Conservation (phyloP, 1,140 invertebrate genomes). For the Psix sp. region DNA sequence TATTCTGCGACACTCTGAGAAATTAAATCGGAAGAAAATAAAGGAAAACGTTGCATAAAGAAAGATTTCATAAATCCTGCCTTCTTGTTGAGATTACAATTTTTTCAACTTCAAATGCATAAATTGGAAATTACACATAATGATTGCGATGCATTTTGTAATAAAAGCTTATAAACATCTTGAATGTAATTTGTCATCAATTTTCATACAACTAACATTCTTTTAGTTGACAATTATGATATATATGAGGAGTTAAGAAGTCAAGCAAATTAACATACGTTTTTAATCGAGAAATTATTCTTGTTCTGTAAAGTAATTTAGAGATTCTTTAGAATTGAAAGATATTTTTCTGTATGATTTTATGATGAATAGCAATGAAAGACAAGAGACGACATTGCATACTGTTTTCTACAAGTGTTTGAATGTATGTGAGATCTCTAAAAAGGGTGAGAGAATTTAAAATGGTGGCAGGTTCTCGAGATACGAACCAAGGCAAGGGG, state of each 20-base stretch:
- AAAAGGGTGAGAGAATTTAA: conserved; percentile 13
- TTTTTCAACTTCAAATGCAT: conserved; percentile 25
- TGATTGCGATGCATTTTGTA: neutral
- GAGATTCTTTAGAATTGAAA: conserved; percentile 39
- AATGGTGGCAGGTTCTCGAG: conserved; percentile 40
- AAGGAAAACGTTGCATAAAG: conserved; percentile 28
- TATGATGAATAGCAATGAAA: conserved; percentile 32
- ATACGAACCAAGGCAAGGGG: conserved; percentile 22
- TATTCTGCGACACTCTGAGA: conserved; percentile 54
- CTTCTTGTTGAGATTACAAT: conserved; percentile 18
- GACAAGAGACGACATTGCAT: conserved; percentile 18
- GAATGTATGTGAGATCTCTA: conserved; percentile 1
- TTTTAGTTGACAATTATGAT: no score
- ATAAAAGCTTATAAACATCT: no score
- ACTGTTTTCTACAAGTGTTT: neutral
- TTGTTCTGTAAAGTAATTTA: conserved; percentile 29
- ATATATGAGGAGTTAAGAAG: no score
- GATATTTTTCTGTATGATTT: conserved; percentile 32
- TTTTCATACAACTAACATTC: no score
- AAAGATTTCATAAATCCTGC: conserved; percentile 35
- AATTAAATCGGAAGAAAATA: conserved; percentile 60
- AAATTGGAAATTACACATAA: conserved; percentile 29
- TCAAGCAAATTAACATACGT: neutral
- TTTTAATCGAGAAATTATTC: conserved; percentile 3
- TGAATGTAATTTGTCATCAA: no score